These are phyloP conservation scores for Notoglanidium macrostoma DNA, from an alignment of 2,797 vertebrate genomes.

Conservation along the genomic window DNA sequence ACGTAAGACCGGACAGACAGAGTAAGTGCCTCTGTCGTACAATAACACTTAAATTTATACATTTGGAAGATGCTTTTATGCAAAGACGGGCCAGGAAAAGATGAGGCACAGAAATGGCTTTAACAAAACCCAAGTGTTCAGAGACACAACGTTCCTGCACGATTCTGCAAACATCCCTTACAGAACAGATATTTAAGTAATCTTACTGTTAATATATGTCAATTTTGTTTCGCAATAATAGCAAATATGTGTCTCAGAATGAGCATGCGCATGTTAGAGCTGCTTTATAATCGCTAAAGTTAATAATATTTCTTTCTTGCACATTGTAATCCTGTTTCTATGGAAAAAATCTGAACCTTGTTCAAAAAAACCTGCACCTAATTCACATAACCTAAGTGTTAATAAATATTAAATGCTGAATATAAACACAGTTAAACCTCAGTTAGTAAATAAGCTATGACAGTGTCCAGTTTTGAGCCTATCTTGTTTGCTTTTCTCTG, in stretches of 20 bases:
- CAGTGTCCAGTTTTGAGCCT: too few relatives aligned
- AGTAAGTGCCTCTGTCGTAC: slow-evolving; percentile 78
- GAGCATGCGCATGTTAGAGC: neutral
- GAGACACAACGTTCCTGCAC: neutral
- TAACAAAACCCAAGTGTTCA: neutral
- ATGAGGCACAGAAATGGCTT: neutral
- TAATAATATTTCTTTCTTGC: neutral
- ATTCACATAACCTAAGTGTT: too few relatives aligned
- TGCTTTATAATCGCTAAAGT: neutral
- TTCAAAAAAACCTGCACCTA: too few relatives aligned
- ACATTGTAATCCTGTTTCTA: too few relatives aligned
- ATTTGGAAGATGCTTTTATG: neutral
- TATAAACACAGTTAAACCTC: too few relatives aligned
- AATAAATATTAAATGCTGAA: too few relatives aligned
- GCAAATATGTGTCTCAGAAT: neutral
- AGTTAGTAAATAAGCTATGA: too few relatives aligned
- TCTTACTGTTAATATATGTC: neutral
- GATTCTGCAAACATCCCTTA: neutral
- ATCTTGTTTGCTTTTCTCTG: too few relatives aligned
- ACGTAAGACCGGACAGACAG: slow-evolving; percentile 96
- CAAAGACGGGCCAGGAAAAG: neutral
- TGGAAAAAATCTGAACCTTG: too few relatives aligned
- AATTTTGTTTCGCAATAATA: neutral
- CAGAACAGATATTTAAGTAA: neutral
- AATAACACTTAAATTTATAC: neutral